Evolutionary conservation across 2,797 vertebrate genomes (phyloP).

Genomic region (Nannoperca obscura): DNA sequence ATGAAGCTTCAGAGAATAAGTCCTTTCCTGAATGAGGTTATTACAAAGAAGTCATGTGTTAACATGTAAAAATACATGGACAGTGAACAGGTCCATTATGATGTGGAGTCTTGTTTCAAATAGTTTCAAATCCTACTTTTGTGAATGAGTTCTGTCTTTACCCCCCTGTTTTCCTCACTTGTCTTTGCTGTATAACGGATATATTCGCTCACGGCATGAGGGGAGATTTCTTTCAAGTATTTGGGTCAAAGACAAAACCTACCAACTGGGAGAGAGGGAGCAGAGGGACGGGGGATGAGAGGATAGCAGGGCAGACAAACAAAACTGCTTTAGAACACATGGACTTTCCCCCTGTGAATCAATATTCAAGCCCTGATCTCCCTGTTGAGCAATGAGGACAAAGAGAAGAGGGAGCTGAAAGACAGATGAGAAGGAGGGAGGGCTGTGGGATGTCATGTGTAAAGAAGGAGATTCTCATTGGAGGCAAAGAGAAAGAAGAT

Average conservation of each 20-base stretch:
- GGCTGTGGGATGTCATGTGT: constrained; percentile 71
- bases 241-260: constrained; percentile 85
- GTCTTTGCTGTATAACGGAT: constrained; percentile 43
- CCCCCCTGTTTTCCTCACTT: constrained; percentile 13
- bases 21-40: constrained; percentile 2
- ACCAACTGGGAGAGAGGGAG: constrained; percentile 51
- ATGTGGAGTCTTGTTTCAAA: background rate
- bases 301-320: constrained; percentile 78
- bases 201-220: constrained; percentile 56
- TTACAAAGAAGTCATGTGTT: background rate
- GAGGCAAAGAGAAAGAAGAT: constrained; percentile 66
- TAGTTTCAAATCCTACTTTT: background rate
- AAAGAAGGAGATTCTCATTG: constrained; percentile 75
- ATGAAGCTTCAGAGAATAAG: constrained; percentile 1
- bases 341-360: constrained; percentile 84
- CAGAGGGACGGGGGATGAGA: constrained; percentile 50
- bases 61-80: background rate
- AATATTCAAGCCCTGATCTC: constrained; percentile 82
- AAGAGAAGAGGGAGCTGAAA: constrained; percentile 72
- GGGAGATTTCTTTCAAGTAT: constrained; percentile 74
- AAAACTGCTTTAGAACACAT: constrained; percentile 80
- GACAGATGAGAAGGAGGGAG: constrained; percentile 71
- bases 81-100: background rate
- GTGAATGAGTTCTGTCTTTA: constrained; percentile 17
- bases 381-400: constrained; percentile 77